Conservation (phyloP, 2,797 vertebrate species). For the Agapornis canus region DNA sequence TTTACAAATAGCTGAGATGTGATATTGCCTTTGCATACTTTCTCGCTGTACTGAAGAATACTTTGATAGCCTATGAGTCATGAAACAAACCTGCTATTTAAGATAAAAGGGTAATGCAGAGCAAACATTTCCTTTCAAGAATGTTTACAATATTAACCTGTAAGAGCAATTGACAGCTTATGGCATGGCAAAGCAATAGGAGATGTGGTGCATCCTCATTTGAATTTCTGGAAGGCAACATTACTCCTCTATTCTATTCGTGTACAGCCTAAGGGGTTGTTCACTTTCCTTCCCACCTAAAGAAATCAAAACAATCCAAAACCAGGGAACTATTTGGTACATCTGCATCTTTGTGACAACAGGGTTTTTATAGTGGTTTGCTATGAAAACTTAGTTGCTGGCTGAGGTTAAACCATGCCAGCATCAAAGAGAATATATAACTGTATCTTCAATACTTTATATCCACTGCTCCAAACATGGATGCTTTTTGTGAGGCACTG, state of each 20-base stretch:
- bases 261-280: not conserved
- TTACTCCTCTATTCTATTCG: not conserved
- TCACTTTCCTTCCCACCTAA: not conserved
- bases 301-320: not conserved
- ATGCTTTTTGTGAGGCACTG: not conserved
- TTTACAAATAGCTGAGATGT: not conserved
- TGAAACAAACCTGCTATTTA: not conserved
- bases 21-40: not conserved
- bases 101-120: not conserved
- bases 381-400: not conserved
- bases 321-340: not conserved
- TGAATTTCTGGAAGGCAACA: not conserved
- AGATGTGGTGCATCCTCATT: not conserved
- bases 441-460: not conserved
- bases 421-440: not conserved
- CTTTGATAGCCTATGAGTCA: fast-evolving
- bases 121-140: not conserved
- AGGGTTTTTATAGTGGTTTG: not conserved
- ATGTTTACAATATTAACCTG: not conserved
- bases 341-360: not conserved
- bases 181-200: not conserved
- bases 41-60: not conserved
- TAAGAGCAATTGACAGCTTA: not conserved
- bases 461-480: not conserved
- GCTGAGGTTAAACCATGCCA: not conserved